Conservation (phyloP, 2,797 vertebrate genomes). For the Philypnodon macrostomus region DNA sequence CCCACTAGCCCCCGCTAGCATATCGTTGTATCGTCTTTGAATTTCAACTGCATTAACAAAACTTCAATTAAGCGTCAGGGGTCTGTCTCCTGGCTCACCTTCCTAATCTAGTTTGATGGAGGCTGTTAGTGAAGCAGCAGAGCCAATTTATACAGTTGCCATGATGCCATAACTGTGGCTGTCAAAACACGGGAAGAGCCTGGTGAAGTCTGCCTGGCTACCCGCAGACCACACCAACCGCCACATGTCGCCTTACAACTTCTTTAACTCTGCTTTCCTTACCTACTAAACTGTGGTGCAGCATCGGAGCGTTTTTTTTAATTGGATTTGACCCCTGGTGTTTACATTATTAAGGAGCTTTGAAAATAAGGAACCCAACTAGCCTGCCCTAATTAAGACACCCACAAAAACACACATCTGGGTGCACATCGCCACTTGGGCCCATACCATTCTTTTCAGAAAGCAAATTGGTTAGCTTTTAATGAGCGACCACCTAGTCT, state of each 20-base stretch:
- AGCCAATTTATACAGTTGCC: conserved; percentile 50
- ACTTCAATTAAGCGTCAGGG: conserved; percentile 77
- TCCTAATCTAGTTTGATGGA: conserved; percentile 63
- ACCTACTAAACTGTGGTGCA: conserved; percentile 46
- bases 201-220: conserved; percentile 24
- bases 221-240: conserved; percentile 1
- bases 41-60: conserved; percentile 74
- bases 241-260: conserved; percentile 36
- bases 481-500: conserved; percentile 67
- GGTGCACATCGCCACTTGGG: conserved; percentile 41
- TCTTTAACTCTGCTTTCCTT: conserved; percentile 26
- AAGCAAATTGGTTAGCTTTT: conserved; percentile 64
- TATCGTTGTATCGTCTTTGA: conserved; percentile 62
- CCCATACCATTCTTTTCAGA: conserved; percentile 62
- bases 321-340: conserved; percentile 68
- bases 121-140: conserved; percentile 60
- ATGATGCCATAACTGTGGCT: conserved; percentile 32
- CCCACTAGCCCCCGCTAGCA: conserved; percentile 59
- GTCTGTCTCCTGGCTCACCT: conserved; percentile 59
- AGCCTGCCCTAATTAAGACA: conserved; percentile 67
- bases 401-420: conserved; percentile 39
- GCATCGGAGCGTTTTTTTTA: conserved; percentile 60
- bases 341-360: conserved; percentile 75
- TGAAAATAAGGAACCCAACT: conserved; percentile 65
- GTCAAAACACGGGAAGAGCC: conserved; percentile 26